Percentiles rank a stretch among this genome's conserved stretches.
Evolutionary conservation across 2,797 vertebrate species (phyloP).

Genomic region (Sylvia borin): DNA sequence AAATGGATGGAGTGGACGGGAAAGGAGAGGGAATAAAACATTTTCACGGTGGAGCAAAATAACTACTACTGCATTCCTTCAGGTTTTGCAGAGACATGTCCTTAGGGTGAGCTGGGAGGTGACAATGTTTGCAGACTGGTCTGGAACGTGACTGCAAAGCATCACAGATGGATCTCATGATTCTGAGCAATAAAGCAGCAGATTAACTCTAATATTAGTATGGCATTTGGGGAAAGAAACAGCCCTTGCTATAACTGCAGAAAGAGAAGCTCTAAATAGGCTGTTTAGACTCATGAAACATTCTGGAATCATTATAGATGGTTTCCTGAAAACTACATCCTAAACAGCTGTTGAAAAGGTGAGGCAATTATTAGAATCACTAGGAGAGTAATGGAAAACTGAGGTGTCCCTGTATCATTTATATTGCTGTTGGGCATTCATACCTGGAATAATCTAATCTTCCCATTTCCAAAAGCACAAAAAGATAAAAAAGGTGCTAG

Average conservation of each 20-base stretch:
- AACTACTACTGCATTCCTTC: neutral
- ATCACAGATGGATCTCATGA: neutral
- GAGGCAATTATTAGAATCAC: neutral
- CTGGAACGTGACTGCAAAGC: neutral
- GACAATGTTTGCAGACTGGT: neutral
- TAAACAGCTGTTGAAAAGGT: neutral
- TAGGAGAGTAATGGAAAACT: neutral
- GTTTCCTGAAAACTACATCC: slow-evolving; percentile 1
- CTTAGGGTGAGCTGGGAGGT: neutral
- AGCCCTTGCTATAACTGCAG: neutral
- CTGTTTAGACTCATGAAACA: neutral
- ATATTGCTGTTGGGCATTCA: neutral
- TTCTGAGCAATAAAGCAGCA: slow-evolving; percentile 19
- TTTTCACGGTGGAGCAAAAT: neutral
- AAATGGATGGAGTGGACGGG: neutral
- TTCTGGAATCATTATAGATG: neutral
- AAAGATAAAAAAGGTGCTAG: neutral
- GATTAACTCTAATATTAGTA: slow-evolving; percentile 41
- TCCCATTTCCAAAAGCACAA: neutral
- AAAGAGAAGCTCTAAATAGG: neutral
- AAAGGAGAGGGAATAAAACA: neutral
- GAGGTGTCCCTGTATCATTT: neutral
- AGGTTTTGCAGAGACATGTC: neutral
- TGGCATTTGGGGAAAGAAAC: neutral
- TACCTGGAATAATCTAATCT: neutral